Evolutionary conservation across 2,888 invertebrate genomes (phyloP), one percentile per base, ranked within the genome.

Genomic region (Stenurella melanura): DNA sequence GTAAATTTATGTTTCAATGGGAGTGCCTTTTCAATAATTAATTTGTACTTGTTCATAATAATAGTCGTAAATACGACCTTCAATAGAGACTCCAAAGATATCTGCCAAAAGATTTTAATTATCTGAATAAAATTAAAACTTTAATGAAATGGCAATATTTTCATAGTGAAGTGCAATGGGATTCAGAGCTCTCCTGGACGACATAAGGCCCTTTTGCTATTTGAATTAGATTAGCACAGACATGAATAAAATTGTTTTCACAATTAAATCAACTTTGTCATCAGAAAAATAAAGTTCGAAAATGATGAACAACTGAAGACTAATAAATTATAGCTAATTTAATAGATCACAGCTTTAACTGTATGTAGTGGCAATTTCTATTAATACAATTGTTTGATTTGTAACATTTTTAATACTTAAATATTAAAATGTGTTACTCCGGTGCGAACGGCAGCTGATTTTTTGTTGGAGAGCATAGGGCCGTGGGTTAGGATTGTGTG

Each of bases 151-250:
- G 10, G 34, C 4, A 63, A 63, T 34, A 7, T 34, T 34, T 34
- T 34, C 7, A 9, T 63, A 63, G 17, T 38, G 63, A 38, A 63
- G 11, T 63, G 63, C 18, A n/a, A 18, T 34, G 10, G 38, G 38
- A 18, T 63, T 63, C 63, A 18, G n/a, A 17, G 11, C 30, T 26
- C n/a, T 63, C 17, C 11, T 18, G 11, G 34, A 18, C 12, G 63
- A 17, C 18, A 38, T 10, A 1, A 61, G 63, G 63, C 34, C 34
- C 63, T 34, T 38, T 18, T 38, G 63, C 18, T 34, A 38, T 63
- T 63, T 38, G 38, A 63, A 63, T 63, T 63, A 63, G 30, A 63
- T 63, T 63, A 63, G 9, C 34, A 26, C 21, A 26, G 4, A 38
- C 38, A 18, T 34, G 38, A 38, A 63, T 63, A 63, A 63, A 12